phyloP scores from a whole-genome alignment of 2,113 vertebrate species.

The Tyto alba region DNA sequence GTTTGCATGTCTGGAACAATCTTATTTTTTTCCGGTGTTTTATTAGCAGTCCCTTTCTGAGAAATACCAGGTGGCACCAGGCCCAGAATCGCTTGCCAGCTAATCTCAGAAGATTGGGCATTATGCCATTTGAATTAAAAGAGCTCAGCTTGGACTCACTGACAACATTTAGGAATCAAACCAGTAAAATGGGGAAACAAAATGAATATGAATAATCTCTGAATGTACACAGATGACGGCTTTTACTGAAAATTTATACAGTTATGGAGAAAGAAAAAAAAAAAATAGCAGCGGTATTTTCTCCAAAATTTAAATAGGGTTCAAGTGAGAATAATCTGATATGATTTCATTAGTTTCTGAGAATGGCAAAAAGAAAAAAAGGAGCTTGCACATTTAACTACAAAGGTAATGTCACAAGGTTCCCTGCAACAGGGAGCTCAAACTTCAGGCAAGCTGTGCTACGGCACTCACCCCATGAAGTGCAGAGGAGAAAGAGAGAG shows the following conservation, averaged over 20 bases:
- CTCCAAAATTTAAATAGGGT: not conserved
- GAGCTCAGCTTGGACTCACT: constrained; percentile 18
- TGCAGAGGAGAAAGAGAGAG: not conserved
- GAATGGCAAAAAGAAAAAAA: not conserved
- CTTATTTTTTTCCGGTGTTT: constrained; percentile 57
- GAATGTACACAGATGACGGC: not conserved
- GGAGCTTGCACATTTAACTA: not conserved
- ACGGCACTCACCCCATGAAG: not conserved
- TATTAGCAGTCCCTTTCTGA: constrained; percentile 50
- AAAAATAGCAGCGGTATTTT: not conserved
- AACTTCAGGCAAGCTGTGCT: not conserved
- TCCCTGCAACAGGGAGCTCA: not conserved
- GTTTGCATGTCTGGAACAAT: constrained; percentile 57
- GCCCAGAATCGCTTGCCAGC: constrained; percentile 47
- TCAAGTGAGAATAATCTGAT: not conserved
- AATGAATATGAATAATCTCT: not conserved
- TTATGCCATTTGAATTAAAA: constrained; percentile 53
- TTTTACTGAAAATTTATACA: not conserved
- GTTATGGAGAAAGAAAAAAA: not conserved
- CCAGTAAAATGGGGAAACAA: constrained; percentile 19
- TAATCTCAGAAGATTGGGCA: constrained; percentile 59
- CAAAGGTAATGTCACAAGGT: not conserved
- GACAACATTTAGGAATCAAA: constrained; percentile 57
- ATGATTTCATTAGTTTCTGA: not conserved
- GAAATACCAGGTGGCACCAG: constrained; percentile 50